Conservation (phyloP, 1,140 invertebrate species). For the Popillia japonica region DNA sequence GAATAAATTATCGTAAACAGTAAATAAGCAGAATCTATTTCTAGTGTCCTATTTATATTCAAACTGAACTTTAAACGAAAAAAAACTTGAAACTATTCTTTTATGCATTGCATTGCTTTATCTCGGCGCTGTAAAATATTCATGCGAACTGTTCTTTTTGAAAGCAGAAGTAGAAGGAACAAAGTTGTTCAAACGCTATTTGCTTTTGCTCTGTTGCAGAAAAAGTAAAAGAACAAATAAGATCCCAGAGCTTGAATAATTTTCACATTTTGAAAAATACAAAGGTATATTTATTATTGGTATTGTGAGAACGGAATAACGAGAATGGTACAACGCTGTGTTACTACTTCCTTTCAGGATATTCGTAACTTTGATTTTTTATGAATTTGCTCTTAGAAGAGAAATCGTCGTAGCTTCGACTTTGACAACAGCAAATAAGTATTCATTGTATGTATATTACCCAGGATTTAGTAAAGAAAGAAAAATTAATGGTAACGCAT, state of each 20-base stretch:
- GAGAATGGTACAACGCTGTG: background rate
- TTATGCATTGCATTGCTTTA: constrained; percentile 34
- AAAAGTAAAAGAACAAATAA: constrained; percentile 31
- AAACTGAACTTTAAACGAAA: constrained; percentile 27
- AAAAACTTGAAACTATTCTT: constrained; percentile 27
- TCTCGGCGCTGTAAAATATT: constrained; percentile 22
- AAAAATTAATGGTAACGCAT: too few species aligned
- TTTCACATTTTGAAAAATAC: constrained; percentile 5
- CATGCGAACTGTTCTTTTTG: constrained; percentile 22
- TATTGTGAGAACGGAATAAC: constrained; percentile 1
- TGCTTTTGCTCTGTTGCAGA: constrained; percentile 4
- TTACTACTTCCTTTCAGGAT: background rate
- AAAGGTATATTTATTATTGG: constrained; percentile 27
- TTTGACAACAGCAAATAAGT: too few species aligned
- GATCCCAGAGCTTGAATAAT: constrained; percentile 6
- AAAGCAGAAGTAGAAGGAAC: constrained; percentile 20
- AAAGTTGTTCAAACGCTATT: constrained; percentile 28
- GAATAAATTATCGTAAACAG: constrained; percentile 5
- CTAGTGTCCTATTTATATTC: constrained; percentile 31
- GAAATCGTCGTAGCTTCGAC: background rate
- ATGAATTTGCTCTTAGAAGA: background rate
- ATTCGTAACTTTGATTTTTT: background rate
- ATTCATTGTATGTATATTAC: too few species aligned
- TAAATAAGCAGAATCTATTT: constrained; percentile 24
- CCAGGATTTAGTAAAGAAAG: too few species aligned